Evolutionary conservation across 2,113 vertebrate genomes (phyloP).

Genomic region (Anarhynchus alexandrinus): DNA sequence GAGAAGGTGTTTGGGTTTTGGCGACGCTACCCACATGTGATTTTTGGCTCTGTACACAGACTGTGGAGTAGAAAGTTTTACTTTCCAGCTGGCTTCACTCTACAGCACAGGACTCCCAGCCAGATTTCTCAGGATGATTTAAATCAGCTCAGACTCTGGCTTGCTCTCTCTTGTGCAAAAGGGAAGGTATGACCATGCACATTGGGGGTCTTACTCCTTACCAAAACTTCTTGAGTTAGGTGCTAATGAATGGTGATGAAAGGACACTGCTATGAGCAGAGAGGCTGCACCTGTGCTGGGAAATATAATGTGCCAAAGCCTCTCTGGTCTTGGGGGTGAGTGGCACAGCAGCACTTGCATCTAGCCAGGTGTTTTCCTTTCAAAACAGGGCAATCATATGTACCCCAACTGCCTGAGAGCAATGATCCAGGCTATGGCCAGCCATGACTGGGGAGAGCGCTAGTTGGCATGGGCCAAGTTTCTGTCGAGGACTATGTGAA

Average conservation of each 20-base stretch:
- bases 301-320: neutral
- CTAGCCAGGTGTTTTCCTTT: neutral
- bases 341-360: neutral
- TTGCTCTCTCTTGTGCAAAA: neutral
- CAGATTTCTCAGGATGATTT: slow-evolving; percentile 36
- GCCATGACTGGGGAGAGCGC: neutral
- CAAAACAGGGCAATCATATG: neutral
- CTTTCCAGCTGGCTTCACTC: slow-evolving; percentile 27
- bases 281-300: neutral
- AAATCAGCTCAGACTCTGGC: neutral
- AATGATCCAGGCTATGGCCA: neutral
- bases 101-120: neutral
- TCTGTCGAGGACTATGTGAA: neutral
- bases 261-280: neutral
- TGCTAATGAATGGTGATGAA: neutral
- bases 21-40: neutral
- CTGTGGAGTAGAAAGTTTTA: neutral
- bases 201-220: neutral
- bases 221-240: neutral
- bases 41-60: neutral
- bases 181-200: neutral
- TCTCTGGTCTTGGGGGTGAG: neutral
- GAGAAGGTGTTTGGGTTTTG: slow-evolving; percentile 46
- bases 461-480: neutral
- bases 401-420: neutral